Base-by-base conservation (phyloP, 2,113 vertebrate genomes). In the Datnioides undecimradiatus region DNA sequence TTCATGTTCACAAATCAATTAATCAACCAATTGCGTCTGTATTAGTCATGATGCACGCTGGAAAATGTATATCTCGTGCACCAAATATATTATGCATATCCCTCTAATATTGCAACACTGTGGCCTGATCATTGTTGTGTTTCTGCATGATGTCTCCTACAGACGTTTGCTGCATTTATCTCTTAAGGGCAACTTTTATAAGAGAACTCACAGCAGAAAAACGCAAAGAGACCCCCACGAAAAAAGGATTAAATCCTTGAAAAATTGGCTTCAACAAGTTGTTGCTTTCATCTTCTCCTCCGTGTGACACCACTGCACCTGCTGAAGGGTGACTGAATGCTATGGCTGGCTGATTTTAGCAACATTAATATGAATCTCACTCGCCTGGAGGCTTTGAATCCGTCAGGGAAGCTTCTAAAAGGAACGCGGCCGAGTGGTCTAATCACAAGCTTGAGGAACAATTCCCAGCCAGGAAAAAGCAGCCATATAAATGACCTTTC, bases 361-460 rank as follows among this genome's bases (percentile, higher is more conserved):
- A 68, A 79, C 75, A 72, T 85, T 82, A 79, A 82, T 80, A 84
- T 90, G 72, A 85, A 79, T 83, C 73, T 67, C 55, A 81, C 43
- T 51, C 69, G 73, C 82, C 88, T 82, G 72, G 43, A 85, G 68
- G 83, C 76, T 59, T 48, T 3, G 45, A 84, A 73, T 88, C 80
- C 70, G 72, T 77, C 71, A 68, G 80, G 1, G 62, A 57, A 60
- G 68, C 65, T 17, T 31, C 29, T 58, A 41, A 46, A 46, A 68
- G 48, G 78, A 72, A 21, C 41, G 31, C 31, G 10, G 72, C 80
- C 63, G 84, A 89, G 84, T n/a, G 52, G 31, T 34, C 79, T 80
- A 79, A 90, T 87, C 82, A 80, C 79, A 71, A 38, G 79, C 63
- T 57, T 23, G 58, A 79, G 36, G 38, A 84, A 55, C 34, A 49